Evolutionary conservation across 2,888 invertebrate species (phyloP).

Genomic region (Tethea ocularis): DNA sequence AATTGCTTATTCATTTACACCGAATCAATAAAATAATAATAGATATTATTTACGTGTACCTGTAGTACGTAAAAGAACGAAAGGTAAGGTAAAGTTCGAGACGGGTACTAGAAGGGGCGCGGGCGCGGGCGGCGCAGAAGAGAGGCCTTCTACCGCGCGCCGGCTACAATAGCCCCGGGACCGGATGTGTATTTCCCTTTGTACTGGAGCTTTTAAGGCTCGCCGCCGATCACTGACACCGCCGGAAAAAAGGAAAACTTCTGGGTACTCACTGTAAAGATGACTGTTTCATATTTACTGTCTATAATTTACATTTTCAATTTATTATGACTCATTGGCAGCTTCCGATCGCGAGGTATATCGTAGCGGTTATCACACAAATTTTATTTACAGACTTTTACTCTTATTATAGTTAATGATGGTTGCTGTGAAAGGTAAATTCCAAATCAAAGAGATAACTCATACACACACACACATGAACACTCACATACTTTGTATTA

Average conservation of each 20-base stretch:
- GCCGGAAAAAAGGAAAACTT: constrained; percentile 41
- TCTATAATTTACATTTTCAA: background rate
- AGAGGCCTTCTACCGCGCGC: constrained; percentile 27
- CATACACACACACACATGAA: too few species aligned
- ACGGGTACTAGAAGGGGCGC: constrained; percentile 11
- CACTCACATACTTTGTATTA: too few species aligned
- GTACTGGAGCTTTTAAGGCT: constrained; percentile 63
- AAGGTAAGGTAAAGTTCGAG: background rate
- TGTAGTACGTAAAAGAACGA: background rate
- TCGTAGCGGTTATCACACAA: too few species aligned
- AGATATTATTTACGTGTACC: background rate
- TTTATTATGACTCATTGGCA: too few species aligned
- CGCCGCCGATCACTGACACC: constrained; percentile 47
- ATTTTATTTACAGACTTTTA: too few species aligned
- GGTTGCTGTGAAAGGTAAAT: too few species aligned
- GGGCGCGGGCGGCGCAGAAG: constrained; percentile 22
- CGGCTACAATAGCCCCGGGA: constrained; percentile 52
- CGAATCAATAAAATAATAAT: background rate
- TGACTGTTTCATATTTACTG: constrained; percentile 14
- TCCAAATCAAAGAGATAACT: too few species aligned
- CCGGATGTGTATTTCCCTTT: constrained; percentile 66
- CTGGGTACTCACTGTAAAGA: background rate
- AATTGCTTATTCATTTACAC: background rate
- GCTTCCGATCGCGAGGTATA: too few species aligned
- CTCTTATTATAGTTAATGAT: too few species aligned